Evolutionary conservation across 1,140 invertebrate genomes (phyloP).

Genomic region (Drosophila tsacasi): DNA sequence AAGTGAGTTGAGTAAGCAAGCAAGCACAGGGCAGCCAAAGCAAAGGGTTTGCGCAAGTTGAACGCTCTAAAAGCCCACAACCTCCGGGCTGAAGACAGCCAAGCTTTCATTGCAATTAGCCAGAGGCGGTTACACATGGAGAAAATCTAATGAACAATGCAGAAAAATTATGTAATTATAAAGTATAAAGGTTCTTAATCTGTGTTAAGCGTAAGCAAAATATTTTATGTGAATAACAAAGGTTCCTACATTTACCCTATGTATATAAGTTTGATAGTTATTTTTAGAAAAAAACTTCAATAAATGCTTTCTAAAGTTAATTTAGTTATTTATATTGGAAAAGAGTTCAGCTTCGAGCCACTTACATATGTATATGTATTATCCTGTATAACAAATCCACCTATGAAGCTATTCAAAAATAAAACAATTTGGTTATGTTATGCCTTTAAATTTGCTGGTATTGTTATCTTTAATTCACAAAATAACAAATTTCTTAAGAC

Average conservation of each 20-base stretch:
- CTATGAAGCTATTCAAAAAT: background rate
- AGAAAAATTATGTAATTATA: background rate
- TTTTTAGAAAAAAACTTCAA: too few relatives aligned
- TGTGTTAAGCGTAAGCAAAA: background rate
- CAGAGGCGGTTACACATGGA: conserved; percentile 1
- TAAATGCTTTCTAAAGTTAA: too few relatives aligned
- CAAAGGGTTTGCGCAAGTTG: conserved; percentile 51
- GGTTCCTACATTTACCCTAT: too few relatives aligned
- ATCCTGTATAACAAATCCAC: background rate
- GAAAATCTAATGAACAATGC: background rate
- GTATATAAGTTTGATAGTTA: too few relatives aligned
- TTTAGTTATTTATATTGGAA: background rate
- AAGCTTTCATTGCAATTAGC: conserved; percentile 72
- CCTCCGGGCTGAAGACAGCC: background rate
- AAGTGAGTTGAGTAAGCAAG: too few relatives aligned
- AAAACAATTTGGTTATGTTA: background rate
- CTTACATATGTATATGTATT: too few relatives aligned
- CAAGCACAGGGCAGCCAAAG: conserved; percentile 17
- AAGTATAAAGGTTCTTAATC: too few relatives aligned
- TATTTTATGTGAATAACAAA: background rate
- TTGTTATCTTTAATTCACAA: background rate
- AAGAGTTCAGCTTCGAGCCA: background rate
- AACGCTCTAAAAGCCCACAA: conserved; percentile 30
- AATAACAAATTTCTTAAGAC: background rate
- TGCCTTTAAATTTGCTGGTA: background rate